Base-by-base conservation (phyloP, 2,888 invertebrate species). In the Pediacus dermestoides region DNA sequence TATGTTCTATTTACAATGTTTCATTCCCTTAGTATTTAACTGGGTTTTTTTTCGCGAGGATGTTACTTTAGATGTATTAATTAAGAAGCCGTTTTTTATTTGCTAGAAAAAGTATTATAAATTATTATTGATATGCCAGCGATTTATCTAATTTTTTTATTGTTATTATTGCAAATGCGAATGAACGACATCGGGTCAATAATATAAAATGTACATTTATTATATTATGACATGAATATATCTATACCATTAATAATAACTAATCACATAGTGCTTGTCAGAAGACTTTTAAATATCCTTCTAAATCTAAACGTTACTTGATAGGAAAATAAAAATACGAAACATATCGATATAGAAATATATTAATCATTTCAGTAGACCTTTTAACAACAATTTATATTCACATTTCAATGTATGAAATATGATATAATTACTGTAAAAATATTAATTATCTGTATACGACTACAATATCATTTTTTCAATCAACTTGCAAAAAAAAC, bases 221-320 rank as follows among this genome's bases (percentile, higher is more conserved):
- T 9, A 23, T 23, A n/a, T 23, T 23, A 23, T 23, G 23, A 23
- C 23, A 23, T 23, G 23, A 23, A 23, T 23, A 39, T 46, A 39
- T 39, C 36, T 33, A 39, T 42, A 44, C 36, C 45, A 45, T 45
- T 42, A 45, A 45, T 45, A 45, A 45, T 35, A 37, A 26, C 41
- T 33, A 42, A 45, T 45, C 45, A 42, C 32, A 10, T 33, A 28
- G 27, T 18, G 21, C 21, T 18, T 27, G 36, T 36, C 36, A 36
- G 36, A 18, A 13, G 13, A 9, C 9, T 36, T 30, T 28, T 27
- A 23, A 23, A 6, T n/a, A 3, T 23, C 23, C 23, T 23, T 23
- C 23, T 23, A n/a, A n/a, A n/a, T n/a, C n/a, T n/a, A n/a, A n/a
- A 23, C 8, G 10, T 10, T 9, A 23, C 4, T 4, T 9, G 23